A percentile compares a stretch with the other conserved stretches of the same genome.
Conservation (phyloP, 2,797 vertebrate species). For the Botia almorhae region DNA sequence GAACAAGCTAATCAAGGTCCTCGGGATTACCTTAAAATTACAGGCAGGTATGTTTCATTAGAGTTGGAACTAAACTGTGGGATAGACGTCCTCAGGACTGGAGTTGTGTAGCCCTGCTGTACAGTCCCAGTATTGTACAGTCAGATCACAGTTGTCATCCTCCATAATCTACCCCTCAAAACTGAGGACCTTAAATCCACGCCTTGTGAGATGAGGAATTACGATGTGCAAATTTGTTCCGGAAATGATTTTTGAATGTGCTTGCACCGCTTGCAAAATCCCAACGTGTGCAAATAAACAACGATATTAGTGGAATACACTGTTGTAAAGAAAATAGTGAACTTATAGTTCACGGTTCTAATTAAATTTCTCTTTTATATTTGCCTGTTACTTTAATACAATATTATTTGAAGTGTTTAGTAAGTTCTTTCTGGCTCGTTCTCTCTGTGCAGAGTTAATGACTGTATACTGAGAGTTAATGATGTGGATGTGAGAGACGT, state of each 20-base stretch:
- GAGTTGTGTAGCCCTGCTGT: too few species aligned
- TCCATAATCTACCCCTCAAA: not conserved
- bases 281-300: too few species aligned
- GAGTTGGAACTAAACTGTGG: too few species aligned
- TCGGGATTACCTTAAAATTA: too few species aligned
- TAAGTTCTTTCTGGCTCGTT: not conserved
- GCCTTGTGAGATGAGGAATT: not conserved
- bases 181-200: not conserved
- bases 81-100: too few species aligned
- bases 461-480: conserved; percentile 94
- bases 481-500: conserved; percentile 92
- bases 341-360: not conserved
- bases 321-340: too few species aligned
- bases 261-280: not conserved
- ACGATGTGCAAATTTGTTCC: not conserved
- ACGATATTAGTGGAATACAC: not conserved
- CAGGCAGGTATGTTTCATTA: too few species aligned
- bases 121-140: too few species aligned
- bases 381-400: not conserved
- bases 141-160: not conserved
- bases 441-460: conserved; percentile 86
- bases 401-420: not conserved
- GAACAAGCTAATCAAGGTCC: too few species aligned
- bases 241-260: not conserved
- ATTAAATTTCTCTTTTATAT: not conserved